A percentile compares a stretch with the other conserved stretches of the same genome.
Evolutionary conservation across 1,140 invertebrate genomes (phyloP).

Genomic region (Planococcus citri): DNA sequence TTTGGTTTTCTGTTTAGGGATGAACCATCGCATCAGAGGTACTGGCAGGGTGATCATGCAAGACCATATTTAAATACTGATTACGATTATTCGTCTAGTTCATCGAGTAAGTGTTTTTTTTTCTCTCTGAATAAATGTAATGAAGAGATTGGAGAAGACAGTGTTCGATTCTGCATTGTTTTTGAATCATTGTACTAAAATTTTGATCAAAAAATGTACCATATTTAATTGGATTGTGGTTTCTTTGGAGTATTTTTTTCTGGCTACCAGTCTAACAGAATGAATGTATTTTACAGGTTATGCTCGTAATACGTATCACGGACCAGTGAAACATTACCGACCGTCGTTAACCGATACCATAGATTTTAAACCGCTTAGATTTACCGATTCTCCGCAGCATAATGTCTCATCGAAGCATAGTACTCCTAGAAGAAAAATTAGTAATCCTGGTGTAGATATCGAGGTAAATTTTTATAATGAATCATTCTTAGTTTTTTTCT

Average conservation of each 20-base stretch:
- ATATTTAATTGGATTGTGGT: no score
- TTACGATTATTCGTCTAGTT: slow-evolving; percentile 15
- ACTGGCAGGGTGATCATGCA: neutral
- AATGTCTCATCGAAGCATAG: slow-evolving; percentile 30
- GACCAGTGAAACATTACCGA: slow-evolving; percentile 54
- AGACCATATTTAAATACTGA: neutral
- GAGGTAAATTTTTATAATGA: slow-evolving; percentile 30
- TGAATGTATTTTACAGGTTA: slow-evolving; percentile 37
- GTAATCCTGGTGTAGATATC: slow-evolving; percentile 47
- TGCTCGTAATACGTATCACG: slow-evolving; percentile 83
- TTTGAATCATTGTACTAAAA: no score
- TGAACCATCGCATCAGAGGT: neutral
- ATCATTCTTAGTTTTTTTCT: slow-evolving; percentile 31
- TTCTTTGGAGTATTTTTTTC: no score
- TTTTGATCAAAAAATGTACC: no score
- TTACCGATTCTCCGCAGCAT: slow-evolving; percentile 63
- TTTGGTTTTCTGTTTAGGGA: no score
- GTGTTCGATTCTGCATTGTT: no score
- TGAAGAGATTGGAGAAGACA: no score
- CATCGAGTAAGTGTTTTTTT: neutral
- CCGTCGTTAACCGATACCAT: slow-evolving; percentile 40
- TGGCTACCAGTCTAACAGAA: no score
- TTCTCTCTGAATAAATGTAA: neutral
- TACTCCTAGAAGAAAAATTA: slow-evolving; percentile 53
- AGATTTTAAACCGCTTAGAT: slow-evolving; percentile 47